Conservation (phyloP, 2,797 vertebrate genomes). For the Dermochelys coriacea region DNA sequence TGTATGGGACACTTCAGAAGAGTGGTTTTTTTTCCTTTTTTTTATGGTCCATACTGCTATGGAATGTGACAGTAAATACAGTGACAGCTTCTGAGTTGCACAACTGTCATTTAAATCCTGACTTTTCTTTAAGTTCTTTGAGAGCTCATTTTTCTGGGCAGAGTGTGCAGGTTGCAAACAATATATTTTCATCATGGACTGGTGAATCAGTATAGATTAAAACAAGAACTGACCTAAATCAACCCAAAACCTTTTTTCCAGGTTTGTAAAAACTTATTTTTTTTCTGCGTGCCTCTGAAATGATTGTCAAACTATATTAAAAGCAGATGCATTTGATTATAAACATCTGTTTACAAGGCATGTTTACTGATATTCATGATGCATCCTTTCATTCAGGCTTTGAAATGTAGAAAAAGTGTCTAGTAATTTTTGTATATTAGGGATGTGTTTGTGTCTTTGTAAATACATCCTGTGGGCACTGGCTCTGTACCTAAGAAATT, state of each 20-base stretch:
- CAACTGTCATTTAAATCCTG: neutral
- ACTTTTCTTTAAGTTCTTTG: neutral
- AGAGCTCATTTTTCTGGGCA: neutral
- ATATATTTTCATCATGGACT: neutral
- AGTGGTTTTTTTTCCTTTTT: neutral
- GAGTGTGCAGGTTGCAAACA: neutral
- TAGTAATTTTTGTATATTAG: neutral
- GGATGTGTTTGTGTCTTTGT: neutral
- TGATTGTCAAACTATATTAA: neutral
- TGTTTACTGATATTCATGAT: neutral
- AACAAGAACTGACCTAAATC: neutral
- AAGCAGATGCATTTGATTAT: neutral
- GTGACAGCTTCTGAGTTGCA: neutral
- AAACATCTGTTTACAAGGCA: neutral
- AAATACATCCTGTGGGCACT: neutral
- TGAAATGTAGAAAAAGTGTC: neutral
- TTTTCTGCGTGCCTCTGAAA: neutral
- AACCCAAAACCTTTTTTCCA: neutral
- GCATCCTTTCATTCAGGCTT: neutral
- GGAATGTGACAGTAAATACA: neutral
- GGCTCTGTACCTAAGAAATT: neutral
- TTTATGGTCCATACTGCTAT: neutral
- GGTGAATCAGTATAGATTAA: neutral
- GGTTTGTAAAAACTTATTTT: neutral
- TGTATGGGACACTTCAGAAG: neutral